Evolutionary conservation across 2,113 vertebrate species (phyloP), one percentile per base, ranked within the genome.

Genomic region (Sylvietta virens): DNA sequence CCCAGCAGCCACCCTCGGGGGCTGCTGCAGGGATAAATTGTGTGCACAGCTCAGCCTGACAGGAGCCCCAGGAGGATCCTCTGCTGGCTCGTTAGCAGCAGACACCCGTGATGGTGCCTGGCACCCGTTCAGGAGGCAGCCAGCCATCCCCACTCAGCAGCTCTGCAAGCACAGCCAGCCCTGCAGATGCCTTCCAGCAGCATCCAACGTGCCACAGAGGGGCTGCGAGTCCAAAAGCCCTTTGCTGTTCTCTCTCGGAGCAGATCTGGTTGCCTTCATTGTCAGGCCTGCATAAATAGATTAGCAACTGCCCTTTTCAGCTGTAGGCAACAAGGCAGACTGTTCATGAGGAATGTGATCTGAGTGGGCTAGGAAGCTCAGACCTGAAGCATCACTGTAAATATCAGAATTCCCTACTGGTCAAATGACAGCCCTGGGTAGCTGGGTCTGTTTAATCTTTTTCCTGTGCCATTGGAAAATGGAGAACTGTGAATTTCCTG

Each of bases 111-210:
- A 42, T 56, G 93, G 13, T 24, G 80, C 44, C 91, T 95, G 92
- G 86, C 86, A 86, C 7, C 1, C 0, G 2, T 62, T 94, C 93
- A 95, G 86, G 79, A 81, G 86, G 92, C 92, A 89, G 42, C 31
- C 81, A 93, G 89, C 91, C 95, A 91, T 69, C 80, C 50, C 58
- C 86, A 70, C 77, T 79, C 85, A 84, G 58, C 73, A 86, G 86
- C 93, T 87, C 91, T 91, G 86, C 62, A n/a, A 56, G 83, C 48
- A 62, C 92, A 70, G 44, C 78, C 83, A 83, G 39, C 6, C 6
- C 83, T 81, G 67, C 90, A 74, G 90, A 88, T 94, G 84, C 83
- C 66, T 95, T 78, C 92, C 66, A 81, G 69, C 57, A 40, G 81
- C 80, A 76, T 95, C 82, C 86, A 76, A 7, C 2, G 10, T 1